A percentile compares a stretch with the other conserved stretches of the same genome.
Evolutionary conservation across 2,888 invertebrate genomes (phyloP).

Genomic region (Eutolmus rufibarbis): DNA sequence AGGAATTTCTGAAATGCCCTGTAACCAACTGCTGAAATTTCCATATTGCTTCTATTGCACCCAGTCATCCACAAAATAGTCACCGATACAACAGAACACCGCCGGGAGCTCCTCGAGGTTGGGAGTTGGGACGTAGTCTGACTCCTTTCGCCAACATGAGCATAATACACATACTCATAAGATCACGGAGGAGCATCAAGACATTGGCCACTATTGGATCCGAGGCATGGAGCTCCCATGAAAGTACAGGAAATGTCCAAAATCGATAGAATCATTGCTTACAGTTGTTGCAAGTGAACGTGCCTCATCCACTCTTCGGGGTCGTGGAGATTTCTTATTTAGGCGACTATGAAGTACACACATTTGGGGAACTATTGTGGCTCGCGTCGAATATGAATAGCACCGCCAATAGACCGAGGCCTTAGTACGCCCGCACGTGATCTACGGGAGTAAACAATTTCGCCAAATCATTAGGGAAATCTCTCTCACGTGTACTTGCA

Average conservation of each 20-base stretch:
- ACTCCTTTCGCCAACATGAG: neutral
- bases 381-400: neutral
- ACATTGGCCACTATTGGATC: neutral
- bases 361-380: neutral
- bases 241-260: neutral
- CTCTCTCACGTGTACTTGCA: neutral
- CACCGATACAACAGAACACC: constrained; percentile 12
- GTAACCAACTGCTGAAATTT: constrained; percentile 36
- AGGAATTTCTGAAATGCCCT: constrained; percentile 17
- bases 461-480: neutral
- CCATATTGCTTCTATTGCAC: constrained; percentile 39
- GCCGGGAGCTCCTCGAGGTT: neutral
- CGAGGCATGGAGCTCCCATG: neutral
- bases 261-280: constrained; percentile 34
- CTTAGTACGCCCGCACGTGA: neutral
- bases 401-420: neutral
- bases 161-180: neutral
- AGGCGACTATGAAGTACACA: neutral
- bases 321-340: constrained; percentile 2
- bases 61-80: constrained; percentile 39
- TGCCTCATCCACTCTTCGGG: neutral
- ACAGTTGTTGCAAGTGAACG: constrained; percentile 8
- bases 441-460: neutral
- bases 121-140: neutral
- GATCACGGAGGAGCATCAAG: neutral